Evolutionary conservation across 2,888 invertebrate genomes (phyloP), one percentile per base, ranked within the genome.

Genomic region (Brachyptera putata): DNA sequence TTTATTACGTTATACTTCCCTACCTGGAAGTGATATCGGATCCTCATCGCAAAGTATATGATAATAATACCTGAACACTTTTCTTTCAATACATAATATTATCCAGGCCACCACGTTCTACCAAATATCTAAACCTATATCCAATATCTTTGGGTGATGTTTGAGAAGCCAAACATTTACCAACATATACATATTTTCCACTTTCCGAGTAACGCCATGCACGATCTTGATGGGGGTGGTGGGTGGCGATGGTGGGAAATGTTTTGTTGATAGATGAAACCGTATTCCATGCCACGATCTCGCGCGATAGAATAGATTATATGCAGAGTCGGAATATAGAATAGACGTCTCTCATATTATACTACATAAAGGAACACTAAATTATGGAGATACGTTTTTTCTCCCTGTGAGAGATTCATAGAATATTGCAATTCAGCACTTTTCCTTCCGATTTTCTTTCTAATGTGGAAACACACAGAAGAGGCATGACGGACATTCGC

Each of bases 341-440:
- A 3, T 53, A 53, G 34, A 53, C 53, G 53, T 53, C 53, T 53
- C 36, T 53, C 53, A 18, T 36, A 53, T 53, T 53, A 53, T 36
- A 53, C n/a, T 46, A 46, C 24, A 46, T 21, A 46, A 53, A 53
- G 53, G 53, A 53, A 34, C 53, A 53, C 53, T 53, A 53, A 53
- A 53, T 53, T 53, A 53, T 53, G 53, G 30, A 53, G 53, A 53
- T 53, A 53, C 14, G 53, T 34, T 34, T 53, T 53, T 34, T 14
- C 49, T 7, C 4, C 46, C 3, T 30, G 30, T 11, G 5, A 11
- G 7, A 43, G 43, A 11, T 43, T 43, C 5, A 11, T 21, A 16
- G n/a, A n/a, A n/a, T n/a, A n/a, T 21, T 14, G 18, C 43, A 11
- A 43, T 16, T 43, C 43, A 21, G 43, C 43, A 34, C 16, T 30